phyloP scores from a whole-genome alignment of 2,113 vertebrate genomes.

The Pteruthius melanotis region DNA sequence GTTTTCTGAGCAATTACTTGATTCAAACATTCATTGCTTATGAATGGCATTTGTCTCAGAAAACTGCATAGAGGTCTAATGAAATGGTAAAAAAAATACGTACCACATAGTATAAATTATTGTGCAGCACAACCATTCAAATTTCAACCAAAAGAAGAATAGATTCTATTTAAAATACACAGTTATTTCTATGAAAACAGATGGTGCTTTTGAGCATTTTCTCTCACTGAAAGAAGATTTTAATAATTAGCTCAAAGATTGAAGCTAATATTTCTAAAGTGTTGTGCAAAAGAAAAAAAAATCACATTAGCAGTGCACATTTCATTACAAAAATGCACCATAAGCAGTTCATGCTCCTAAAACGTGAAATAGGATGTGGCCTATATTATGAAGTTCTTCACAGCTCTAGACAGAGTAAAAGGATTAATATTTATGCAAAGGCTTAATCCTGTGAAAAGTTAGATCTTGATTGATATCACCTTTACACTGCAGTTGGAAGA shows the following conservation, averaged over 20 bases:
- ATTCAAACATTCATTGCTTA: neutral
- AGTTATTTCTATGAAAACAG: slow-evolving; percentile 22
- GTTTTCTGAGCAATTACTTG: neutral
- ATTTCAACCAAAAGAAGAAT: neutral
- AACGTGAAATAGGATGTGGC: neutral
- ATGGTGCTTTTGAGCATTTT: neutral
- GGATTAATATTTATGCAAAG: slow-evolving; percentile 24
- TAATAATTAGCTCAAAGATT: slow-evolving; percentile 17
- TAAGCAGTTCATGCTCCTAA: slow-evolving; percentile 23
- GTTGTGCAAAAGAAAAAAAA: neutral
- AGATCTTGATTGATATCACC: neutral
- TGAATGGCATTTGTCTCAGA: neutral
- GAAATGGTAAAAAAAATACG: neutral
- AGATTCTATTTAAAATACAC: neutral
- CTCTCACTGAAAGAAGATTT: neutral
- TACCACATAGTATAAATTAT: neutral
- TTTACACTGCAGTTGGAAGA: neutral
- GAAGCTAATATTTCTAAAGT: neutral
- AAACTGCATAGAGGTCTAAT: neutral
- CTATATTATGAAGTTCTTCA: neutral
- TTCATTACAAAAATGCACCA: slow-evolving; percentile 37
- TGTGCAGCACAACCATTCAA: neutral
- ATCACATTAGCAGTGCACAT: neutral
- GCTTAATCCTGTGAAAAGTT: slow-evolving; percentile 15
- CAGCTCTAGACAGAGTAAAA: neutral